These are phyloP conservation scores for Etheostoma nigrum DNA, from an alignment of 2,797 vertebrate species.

Conservation along the genomic window DNA sequence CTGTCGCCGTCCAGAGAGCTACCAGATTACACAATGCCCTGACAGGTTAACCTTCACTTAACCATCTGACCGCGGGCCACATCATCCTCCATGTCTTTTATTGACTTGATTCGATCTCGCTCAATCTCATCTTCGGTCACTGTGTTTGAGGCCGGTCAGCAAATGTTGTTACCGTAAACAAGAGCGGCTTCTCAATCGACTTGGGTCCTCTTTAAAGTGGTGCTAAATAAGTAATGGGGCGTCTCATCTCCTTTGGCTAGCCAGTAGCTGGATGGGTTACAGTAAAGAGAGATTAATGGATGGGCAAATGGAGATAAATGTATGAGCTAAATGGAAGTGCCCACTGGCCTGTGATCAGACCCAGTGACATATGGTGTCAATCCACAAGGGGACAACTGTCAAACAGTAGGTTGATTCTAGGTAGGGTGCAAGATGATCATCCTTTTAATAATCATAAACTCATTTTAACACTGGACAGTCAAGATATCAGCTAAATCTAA, in stretches of 20 bases:
- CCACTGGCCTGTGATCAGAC: constrained; percentile 18
- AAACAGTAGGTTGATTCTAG: constrained; percentile 13
- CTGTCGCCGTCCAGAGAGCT: constrained; percentile 56
- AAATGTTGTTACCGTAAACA: constrained; percentile 76
- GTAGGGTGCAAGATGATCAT: not conserved
- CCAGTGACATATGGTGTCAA: constrained; percentile 48
- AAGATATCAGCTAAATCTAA: not conserved
- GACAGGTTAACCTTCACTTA: constrained; percentile 73
- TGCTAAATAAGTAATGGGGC: constrained; percentile 82
- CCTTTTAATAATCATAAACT: constrained; percentile 18
- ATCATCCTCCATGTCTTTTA: constrained; percentile 62
- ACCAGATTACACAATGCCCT: constrained; percentile 60
- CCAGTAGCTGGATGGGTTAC: constrained; percentile 72
- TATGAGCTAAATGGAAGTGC: constrained; percentile 52
- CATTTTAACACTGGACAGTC: constrained; percentile 17
- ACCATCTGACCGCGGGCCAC: constrained; percentile 61
- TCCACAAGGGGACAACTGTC: constrained; percentile 34
- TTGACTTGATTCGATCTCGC: constrained; percentile 72
- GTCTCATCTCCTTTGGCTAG: constrained; percentile 73
- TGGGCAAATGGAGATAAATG: constrained; percentile 68
- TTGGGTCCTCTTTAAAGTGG: constrained; percentile 75
- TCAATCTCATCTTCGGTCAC: constrained; percentile 59
- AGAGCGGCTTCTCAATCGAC: constrained; percentile 74
- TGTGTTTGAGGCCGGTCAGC: constrained; percentile 50
- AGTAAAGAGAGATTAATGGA: constrained; percentile 77